These are phyloP conservation scores for Atopsyche davidsoni DNA, from an alignment of 1,140 invertebrate genomes.

Conservation along the genomic window DNA sequence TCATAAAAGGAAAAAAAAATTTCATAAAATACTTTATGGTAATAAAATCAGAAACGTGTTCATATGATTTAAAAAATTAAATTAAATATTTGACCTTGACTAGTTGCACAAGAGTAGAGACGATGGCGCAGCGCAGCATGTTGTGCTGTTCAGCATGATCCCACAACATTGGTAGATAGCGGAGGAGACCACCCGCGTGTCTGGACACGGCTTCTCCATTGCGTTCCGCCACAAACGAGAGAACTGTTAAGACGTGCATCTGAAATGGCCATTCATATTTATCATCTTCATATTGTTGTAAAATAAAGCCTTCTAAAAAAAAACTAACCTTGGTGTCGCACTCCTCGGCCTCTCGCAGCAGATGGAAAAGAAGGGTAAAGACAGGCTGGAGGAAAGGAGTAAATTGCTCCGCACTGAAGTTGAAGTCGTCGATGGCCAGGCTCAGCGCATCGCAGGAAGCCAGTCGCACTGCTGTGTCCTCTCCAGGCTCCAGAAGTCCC, in stretches of 20 bases:
- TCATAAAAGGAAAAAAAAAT: not conserved
- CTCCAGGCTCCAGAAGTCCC: constrained; percentile 61
- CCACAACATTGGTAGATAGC: constrained; percentile 84
- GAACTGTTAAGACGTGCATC: constrained; percentile 84
- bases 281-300: not conserved
- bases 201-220: constrained; percentile 70
- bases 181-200: constrained; percentile 62
- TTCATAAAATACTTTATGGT: no score
- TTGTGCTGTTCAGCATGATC: constrained; percentile 79
- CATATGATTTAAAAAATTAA: no score
- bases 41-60: no score
- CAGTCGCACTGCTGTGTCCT: constrained; percentile 80
- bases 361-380: constrained; percentile 72
- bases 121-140: constrained; percentile 87
- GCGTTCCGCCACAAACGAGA: constrained; percentile 85
- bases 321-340: constrained; percentile 81
- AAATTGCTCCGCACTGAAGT: constrained; percentile 83
- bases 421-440: constrained; percentile 84
- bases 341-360: constrained; percentile 82
- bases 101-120: constrained; percentile 77
- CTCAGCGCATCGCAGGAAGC: constrained; percentile 73
- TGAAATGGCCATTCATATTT: constrained; percentile 37
- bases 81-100: constrained; percentile 59
- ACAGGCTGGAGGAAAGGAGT: constrained; percentile 70
- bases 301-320: constrained; percentile 1